Evolutionary conservation across 2,888 invertebrate genomes (phyloP).

Genomic region (Leptopterna dolabrata): DNA sequence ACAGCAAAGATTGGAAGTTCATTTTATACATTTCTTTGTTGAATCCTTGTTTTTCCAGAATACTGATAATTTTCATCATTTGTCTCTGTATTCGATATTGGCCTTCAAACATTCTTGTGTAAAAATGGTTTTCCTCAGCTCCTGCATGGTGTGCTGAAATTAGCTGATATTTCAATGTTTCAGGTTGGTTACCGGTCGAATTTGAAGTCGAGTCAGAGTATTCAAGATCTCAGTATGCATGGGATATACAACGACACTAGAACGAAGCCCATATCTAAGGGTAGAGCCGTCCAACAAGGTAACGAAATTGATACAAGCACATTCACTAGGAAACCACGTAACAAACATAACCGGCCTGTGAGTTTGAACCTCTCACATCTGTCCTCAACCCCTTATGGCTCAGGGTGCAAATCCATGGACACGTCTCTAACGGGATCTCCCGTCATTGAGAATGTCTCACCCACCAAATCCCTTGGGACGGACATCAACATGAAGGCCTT

Average conservation of each 20-base stretch:
- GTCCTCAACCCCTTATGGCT: slow-evolving; percentile 62
- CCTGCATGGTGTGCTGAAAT: too few relatives aligned
- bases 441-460: slow-evolving; percentile 75
- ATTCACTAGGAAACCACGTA: slow-evolving; percentile 58
- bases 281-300: slow-evolving; percentile 59
- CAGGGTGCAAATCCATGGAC: slow-evolving; percentile 65
- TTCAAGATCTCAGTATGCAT: slow-evolving; percentile 82
- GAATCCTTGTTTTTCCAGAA: too few relatives aligned
- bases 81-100: too few relatives aligned
- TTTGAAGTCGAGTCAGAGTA: slow-evolving; percentile 86
- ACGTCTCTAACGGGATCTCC: slow-evolving; percentile 84
- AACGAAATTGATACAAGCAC: slow-evolving; percentile 61
- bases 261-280: slow-evolving; percentile 56
- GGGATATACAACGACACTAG: slow-evolving; percentile 54
- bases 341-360: slow-evolving; percentile 67
- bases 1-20: too few relatives aligned
- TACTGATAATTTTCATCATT: too few relatives aligned
- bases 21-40: too few relatives aligned
- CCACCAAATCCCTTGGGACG: slow-evolving; percentile 67
- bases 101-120: too few relatives aligned
- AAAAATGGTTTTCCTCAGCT: not conserved
- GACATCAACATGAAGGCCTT: slow-evolving; percentile 59
- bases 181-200: slow-evolving; percentile 83
- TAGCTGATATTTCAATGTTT: not conserved
- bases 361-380: slow-evolving; percentile 71